phyloP scores from a whole-genome alignment of 2,888 invertebrate genomes.

The Pollenia amentaria region DNA sequence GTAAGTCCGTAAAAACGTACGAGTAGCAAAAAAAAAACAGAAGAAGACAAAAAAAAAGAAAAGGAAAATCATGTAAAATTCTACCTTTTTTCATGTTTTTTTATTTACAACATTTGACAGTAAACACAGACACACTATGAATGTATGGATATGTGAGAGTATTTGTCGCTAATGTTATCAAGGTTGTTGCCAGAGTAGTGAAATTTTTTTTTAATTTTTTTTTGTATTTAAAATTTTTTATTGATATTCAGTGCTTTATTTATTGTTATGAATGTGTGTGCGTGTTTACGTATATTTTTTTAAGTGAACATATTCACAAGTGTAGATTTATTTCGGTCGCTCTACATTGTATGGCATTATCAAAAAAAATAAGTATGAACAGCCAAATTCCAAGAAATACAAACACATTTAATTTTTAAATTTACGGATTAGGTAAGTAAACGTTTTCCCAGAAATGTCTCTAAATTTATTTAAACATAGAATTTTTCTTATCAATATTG shows the following conservation, averaged over 20 bases:
- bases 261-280: background rate
- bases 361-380: constrained; percentile 4
- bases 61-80: constrained; percentile 25
- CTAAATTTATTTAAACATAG: background rate
- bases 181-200: constrained; percentile 25
- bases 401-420: constrained; percentile 15
- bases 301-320: constrained; percentile 5
- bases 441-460: background rate
- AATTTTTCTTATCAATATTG: constrained; percentile 9
- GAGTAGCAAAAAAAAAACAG: background rate
- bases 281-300: background rate
- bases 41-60: background rate
- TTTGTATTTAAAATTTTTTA: background rate
- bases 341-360: constrained; percentile 18
- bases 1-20: constrained; percentile 27
- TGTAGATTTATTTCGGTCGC: background rate
- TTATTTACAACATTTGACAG: background rate
- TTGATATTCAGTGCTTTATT: background rate
- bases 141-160: background rate
- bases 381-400: background rate
- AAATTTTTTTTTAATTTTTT: background rate
- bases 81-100: background rate
- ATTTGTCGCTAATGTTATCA: constrained; percentile 22
- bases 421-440: background rate
- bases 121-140: background rate